Percentiles rank a stretch among this genome's conserved stretches.
These are phyloP conservation scores for Lontra canadensis DNA, from an alignment of 2,113 vertebrate species.

Conservation along the genomic window DNA sequence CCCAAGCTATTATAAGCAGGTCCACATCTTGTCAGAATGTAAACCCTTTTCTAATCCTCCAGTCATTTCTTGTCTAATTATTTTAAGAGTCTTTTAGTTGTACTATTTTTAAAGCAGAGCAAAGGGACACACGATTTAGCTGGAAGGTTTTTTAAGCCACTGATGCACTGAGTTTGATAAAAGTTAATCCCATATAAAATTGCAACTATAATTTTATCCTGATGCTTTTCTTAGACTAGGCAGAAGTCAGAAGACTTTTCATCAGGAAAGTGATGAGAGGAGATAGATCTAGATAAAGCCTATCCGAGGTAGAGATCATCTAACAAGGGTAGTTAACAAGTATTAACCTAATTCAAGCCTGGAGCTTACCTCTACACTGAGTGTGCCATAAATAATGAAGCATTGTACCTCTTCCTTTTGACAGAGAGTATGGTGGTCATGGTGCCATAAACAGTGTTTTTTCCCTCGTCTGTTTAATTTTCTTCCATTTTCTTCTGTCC, in stretches of 20 bases:
- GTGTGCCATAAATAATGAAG: slow-evolving; percentile 51
- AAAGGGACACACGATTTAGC: slow-evolving; percentile 45
- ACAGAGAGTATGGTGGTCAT: not conserved
- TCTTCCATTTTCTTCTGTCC: not conserved
- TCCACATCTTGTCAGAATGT: not conserved
- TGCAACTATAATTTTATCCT: slow-evolving; percentile 51
- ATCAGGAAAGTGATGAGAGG: slow-evolving; percentile 29
- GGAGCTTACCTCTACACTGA: not conserved
- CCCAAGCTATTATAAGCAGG: not conserved
- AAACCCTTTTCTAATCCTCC: not conserved
- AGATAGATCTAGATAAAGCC: slow-evolving; percentile 42
- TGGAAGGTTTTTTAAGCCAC: slow-evolving; percentile 43
- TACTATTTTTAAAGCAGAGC: slow-evolving; percentile 67
- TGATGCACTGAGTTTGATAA: slow-evolving; percentile 46
- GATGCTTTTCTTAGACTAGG: slow-evolving; percentile 27
- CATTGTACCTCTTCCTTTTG: not conserved
- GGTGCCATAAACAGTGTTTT: not conserved
- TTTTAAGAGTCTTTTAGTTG: slow-evolving; percentile 57
- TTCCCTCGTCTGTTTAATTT: not conserved
- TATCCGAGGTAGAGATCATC: slow-evolving; percentile 52
- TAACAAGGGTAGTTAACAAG: slow-evolving; percentile 41
- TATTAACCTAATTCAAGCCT: slow-evolving; percentile 45
- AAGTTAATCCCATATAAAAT: slow-evolving; percentile 67
- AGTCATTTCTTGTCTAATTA: slow-evolving; percentile 61
- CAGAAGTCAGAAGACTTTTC: slow-evolving; percentile 56